Base-by-base conservation (phyloP, 2,888 invertebrate species). In the Heliconius cydno region DNA sequence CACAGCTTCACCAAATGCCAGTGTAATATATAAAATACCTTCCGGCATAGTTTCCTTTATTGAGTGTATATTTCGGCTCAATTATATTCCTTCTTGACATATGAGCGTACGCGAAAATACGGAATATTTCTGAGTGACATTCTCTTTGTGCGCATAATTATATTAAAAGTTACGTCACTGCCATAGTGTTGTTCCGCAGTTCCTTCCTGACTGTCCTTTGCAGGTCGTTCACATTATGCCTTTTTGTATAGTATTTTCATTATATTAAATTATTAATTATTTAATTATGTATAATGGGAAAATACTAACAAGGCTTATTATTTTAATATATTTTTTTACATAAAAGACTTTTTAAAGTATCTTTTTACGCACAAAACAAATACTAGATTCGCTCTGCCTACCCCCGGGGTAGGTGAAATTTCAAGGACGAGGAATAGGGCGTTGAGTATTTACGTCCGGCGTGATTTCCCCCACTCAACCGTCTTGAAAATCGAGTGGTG, bases 11-110 rank as follows among this genome's bases (percentile, higher is more conserved):
- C n/a, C 70, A 70, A 70, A 70, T 70, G 70, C 41, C 73, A 73
- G 57, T 25, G 4, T 19, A 60, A 60, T 25, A 73, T 60, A 73
- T 60, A 38, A 73, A 73, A 73, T 60, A 38, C 25, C 73, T 73
- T 73, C 73, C 73, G 73, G 73, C 73, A 60, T 60, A 60, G 34
- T 73, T 73, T 57, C 72, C 72, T 73, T 73, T 57, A 73, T 60
- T 38, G 60, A n/a, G n/a, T 60, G 60, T 13, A 7, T 73, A 13
- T 73, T 73, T 73, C 57, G 72, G 72, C 38, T 60, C 76, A 67
- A 80, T 80, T 78, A 70, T 76, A 78, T 72, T 77, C 38, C 19
- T 41, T 81, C 73, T 66, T 81, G 81, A 77, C 79, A 79, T 79
- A 79, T 74, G 73, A 76, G 63, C 65, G n/a, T 5, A 68, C 79